Evolutionary conservation across 2,888 invertebrate genomes (phyloP).

Genomic region (Spilosoma lubricipeda): DNA sequence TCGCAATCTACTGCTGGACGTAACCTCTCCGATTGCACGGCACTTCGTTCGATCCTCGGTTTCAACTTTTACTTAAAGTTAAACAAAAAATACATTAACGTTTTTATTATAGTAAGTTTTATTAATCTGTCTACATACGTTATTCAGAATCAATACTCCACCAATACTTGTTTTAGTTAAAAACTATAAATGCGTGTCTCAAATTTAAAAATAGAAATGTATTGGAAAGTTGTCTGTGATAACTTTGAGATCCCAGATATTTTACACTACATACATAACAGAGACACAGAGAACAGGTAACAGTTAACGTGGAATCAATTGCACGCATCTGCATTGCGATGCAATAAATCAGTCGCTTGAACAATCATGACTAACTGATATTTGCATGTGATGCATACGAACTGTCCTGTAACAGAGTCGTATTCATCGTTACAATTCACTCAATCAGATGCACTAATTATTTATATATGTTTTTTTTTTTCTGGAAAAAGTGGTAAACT

Average conservation of each 20-base stretch:
- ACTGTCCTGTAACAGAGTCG: not conserved
- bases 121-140: no score
- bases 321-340: conserved; percentile 61
- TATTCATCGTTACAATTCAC: not conserved
- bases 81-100: no score
- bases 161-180: not conserved
- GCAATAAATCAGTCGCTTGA: conserved; percentile 55
- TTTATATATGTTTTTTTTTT: no score
- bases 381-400: not conserved
- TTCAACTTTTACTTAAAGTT: no score
- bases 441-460: no score
- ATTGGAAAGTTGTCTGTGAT: not conserved
- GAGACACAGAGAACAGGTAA: not conserved
- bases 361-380: conserved; percentile 21
- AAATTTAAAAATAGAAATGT: not conserved
- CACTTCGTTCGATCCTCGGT: no score
- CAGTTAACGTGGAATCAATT: conserved; percentile 52
- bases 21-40: no score
- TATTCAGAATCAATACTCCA: no score
- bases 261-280: not conserved
- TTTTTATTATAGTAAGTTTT: no score
- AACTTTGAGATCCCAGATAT: not conserved
- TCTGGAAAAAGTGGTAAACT: no score
- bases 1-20: no score
- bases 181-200: not conserved